Conservation (phyloP, 2,113 vertebrate species). For the Dicentrarchus labrax region DNA sequence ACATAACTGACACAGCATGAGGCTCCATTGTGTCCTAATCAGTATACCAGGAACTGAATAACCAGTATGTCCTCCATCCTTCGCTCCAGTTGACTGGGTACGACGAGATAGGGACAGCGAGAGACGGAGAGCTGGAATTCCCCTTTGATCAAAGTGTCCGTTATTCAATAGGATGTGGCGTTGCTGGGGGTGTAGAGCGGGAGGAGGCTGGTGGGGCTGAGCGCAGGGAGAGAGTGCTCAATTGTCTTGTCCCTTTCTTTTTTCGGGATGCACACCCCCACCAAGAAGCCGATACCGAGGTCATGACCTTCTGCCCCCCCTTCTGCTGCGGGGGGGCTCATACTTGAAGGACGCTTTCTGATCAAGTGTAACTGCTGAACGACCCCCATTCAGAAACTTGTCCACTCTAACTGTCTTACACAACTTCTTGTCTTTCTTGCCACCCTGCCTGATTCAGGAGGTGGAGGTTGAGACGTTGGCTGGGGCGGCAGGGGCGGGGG, state of each 20-base stretch:
- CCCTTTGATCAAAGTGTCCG: conserved; percentile 79
- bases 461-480: conserved; percentile 5
- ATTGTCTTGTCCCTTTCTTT: conserved; percentile 80
- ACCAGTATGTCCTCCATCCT: conserved; percentile 67
- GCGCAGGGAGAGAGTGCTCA: conserved; percentile 64
- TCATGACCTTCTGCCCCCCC: conserved; percentile 65
- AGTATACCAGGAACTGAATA: conserved; percentile 60
- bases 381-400: conserved; percentile 39
- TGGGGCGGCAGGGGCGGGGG: conserved; percentile 20
- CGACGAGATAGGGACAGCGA: conserved; percentile 49
- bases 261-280: conserved; percentile 56
- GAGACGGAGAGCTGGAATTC: conserved; percentile 52
- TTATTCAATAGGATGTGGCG: conserved; percentile 76
- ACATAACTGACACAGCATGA: conserved; percentile 69
- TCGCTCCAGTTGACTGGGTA: conserved; percentile 60
- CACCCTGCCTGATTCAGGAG: conserved; percentile 35
- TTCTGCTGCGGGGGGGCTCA: conserved; percentile 1
- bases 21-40: conserved; percentile 72
- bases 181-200: conserved; percentile 50
- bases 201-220: conserved; percentile 25
- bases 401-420: conserved; percentile 52
- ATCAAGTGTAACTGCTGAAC: conserved; percentile 49
- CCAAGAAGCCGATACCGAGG: conserved; percentile 68
- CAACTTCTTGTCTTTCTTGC: conserved; percentile 30
- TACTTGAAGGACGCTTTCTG: conserved; percentile 57